Percentiles rank a stretch among this genome's conserved stretches.
Evolutionary conservation across 2,113 vertebrate genomes (phyloP).

Genomic region (Xiphias gladius): DNA sequence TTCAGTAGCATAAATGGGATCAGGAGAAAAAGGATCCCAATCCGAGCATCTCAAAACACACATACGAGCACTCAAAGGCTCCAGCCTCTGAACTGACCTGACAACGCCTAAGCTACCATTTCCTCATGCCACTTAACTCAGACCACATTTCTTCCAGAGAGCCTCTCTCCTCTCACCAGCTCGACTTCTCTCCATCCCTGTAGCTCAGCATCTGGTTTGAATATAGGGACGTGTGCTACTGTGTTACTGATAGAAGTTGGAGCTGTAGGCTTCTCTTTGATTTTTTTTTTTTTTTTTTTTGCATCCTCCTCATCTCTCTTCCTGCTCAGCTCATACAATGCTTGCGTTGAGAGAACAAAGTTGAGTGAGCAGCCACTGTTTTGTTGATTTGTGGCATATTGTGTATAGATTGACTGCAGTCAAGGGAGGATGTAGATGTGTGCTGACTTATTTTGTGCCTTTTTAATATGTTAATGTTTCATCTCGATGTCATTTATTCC

Average conservation of each 20-base stretch:
- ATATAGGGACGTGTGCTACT: slow-evolving; percentile 85
- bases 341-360: slow-evolving; percentile 42
- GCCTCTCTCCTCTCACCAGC: slow-evolving; percentile 70
- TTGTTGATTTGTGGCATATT: slow-evolving; percentile 17
- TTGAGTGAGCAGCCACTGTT: slow-evolving; percentile 38
- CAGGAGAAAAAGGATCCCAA: background rate
- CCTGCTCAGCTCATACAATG: slow-evolving; percentile 64
- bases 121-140: slow-evolving; percentile 88
- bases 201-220: slow-evolving; percentile 87
- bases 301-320: slow-evolving; percentile 59
- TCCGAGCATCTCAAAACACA: slow-evolving; percentile 42
- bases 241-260: slow-evolving; percentile 82
- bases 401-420: background rate
- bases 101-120: slow-evolving; percentile 91
- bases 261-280: slow-evolving; percentile 75
- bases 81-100: slow-evolving; percentile 87
- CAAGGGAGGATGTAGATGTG: background rate
- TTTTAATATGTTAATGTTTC: background rate
- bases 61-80: slow-evolving; percentile 58
- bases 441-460: background rate
- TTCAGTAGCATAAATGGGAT: background rate
- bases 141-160: slow-evolving; percentile 85
- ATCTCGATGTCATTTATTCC: background rate
- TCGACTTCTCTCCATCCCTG: slow-evolving; percentile 51
- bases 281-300: slow-evolving; percentile 59